Percentiles rank a stretch among this genome's conserved stretches.
These are phyloP conservation scores for Drosophila orena DNA, from an alignment of 1,140 invertebrate species.

Conservation along the genomic window DNA sequence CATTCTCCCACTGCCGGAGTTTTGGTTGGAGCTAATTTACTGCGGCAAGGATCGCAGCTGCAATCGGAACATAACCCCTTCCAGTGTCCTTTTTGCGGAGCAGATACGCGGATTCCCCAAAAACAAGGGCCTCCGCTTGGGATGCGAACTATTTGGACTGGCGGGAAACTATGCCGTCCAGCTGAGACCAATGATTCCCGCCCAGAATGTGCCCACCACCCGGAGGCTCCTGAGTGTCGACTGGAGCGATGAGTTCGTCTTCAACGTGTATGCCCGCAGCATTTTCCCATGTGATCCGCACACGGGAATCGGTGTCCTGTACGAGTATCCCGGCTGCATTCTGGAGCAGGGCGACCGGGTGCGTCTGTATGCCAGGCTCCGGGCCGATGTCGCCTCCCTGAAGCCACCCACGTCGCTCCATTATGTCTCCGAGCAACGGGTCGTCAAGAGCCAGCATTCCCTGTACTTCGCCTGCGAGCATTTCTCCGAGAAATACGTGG, in stretches of 20 bases:
- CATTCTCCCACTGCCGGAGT: conserved; percentile 87
- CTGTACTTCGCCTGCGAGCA: conserved; percentile 92
- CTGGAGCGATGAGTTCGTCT: conserved; percentile 92
- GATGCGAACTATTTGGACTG: conserved; percentile 91
- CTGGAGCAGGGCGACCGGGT: conserved; percentile 90
- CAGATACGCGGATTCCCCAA: conserved; percentile 89
- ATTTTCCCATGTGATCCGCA: conserved; percentile 91
- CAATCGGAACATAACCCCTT: conserved; percentile 60
- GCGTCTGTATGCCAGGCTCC: conserved; percentile 89
- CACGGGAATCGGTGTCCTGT: conserved; percentile 89
- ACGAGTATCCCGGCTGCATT: conserved; percentile 92
- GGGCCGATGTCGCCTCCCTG: conserved; percentile 89
- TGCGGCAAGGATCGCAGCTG: conserved; percentile 88
- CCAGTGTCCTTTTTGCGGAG: conserved; percentile 88
- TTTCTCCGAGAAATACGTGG: conserved; percentile 92
- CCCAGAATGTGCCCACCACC: conserved; percentile 87
- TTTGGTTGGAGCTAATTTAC: conserved; percentile 91
- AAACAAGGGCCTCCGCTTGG: conserved; percentile 87
- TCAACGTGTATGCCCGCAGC: conserved; percentile 92
- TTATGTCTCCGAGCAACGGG: conserved; percentile 88
- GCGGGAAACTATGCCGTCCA: conserved; percentile 91
- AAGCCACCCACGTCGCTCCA: conserved; percentile 87
- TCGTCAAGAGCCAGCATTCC: conserved; percentile 88
- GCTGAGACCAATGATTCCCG: conserved; percentile 86
- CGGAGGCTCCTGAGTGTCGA: conserved; percentile 89